These are phyloP conservation scores for Cheilosia grossa DNA, from an alignment of 2,888 invertebrate species.

Conservation along the genomic window DNA sequence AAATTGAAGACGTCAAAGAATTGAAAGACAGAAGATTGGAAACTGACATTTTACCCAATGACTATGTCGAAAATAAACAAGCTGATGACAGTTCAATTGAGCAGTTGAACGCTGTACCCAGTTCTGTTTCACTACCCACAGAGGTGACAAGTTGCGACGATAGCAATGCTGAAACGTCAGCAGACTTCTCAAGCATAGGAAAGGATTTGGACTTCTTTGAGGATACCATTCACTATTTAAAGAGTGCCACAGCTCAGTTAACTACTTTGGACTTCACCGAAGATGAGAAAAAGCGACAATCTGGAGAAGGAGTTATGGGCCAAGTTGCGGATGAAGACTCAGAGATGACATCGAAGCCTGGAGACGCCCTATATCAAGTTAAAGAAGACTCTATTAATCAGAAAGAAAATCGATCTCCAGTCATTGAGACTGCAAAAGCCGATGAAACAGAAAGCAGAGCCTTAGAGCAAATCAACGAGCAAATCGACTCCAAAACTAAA, in stretches of 20 bases:
- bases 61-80: no score
- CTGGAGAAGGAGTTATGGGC: no score
- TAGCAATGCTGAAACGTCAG: conserved; percentile 60
- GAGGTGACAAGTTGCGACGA: conserved; percentile 23
- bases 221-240: conserved; percentile 55
- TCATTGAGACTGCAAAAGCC: no score
- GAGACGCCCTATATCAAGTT: not conserved
- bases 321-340: not conserved
- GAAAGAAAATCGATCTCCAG: not conserved
- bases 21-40: no score
- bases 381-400: not conserved
- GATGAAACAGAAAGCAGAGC: not conserved
- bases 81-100: not conserved
- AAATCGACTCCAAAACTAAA: not conserved
- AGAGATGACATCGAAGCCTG: not conserved
- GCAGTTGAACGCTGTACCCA: not conserved
- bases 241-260: conserved; percentile 40
- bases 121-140: not conserved
- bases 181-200: conserved; percentile 65
- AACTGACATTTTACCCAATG: no score
- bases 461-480: not conserved
- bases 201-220: conserved; percentile 62
- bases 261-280: conserved; percentile 23
- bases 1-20: not conserved
- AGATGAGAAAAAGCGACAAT: not conserved